Evolutionary conservation across 2,797 vertebrate species (phyloP), one percentile per base, ranked within the genome.

Genomic region (Sarcoramphus papa): DNA sequence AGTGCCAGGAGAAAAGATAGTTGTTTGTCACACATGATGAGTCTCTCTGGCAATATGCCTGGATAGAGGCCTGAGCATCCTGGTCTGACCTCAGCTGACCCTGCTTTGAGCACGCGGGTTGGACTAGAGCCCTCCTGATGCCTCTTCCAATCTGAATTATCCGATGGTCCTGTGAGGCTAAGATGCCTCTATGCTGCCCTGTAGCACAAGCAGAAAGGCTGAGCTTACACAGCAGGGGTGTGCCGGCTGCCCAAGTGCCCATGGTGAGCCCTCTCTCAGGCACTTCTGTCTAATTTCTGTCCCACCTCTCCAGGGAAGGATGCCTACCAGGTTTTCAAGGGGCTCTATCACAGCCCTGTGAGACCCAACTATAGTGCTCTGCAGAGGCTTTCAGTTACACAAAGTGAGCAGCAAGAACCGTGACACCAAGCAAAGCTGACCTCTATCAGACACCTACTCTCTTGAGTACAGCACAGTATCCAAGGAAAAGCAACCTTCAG

Each of bases 151-250:
- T 37, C 18, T 30, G 31, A 74, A 31, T 50, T 69, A 50, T 40
- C n/a, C 0, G 0, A 47, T 13, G 27, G 19, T 4, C 57, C 17
- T 31, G 28, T 17, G 37, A 64, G 22, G 45, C 9, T 16, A 8
- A 54, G 10, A 31, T 56, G 27, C 15, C 59, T 30, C 31, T 41
- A 6, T 45, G 30, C 37, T 45, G 28, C 28, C 60, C 54, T 27
- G 9, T 7, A 51, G 54, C 41, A 64, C 20, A n/a, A 80, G 12
- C 25, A 88, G 83, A 76, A 79, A 60, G 35, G 27, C 27, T 84
- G 59, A 91, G 30, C 23, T 51, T 68, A 50, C 23, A 9, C 37
- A 85, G 65, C 25, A 45, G 11, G 13, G 13, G 3, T 33, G 12
- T 43, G n/a, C 28, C 10, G 1, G 40, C 47, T 33, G 3, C 57